Base-by-base conservation (phyloP, 2,888 invertebrate species). In the Andrena dorsata region DNA sequence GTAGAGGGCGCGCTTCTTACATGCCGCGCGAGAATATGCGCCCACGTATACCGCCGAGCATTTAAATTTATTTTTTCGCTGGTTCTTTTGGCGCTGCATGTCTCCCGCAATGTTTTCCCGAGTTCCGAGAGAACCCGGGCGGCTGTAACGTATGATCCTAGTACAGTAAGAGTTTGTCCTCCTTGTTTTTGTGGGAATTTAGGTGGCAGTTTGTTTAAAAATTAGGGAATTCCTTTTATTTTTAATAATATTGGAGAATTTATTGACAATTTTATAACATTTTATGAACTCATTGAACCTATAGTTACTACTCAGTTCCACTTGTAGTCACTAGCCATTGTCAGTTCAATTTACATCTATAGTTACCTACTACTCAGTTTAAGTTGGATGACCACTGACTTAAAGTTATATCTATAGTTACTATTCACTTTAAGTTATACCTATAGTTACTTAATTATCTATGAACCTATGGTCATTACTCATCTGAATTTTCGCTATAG, bases 31-130 rank as follows among this genome's bases (percentile, higher is more conserved):
- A 35, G 47, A 35, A 60, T 69, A 65, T 49, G 49, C 60, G 63
- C 28, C 32, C 72, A 60, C 49, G 51, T 58, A 35, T 49, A 58
- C 49, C 41, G 56, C 56, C 53, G 49, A 56, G 58, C 81, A 73
- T 86, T 86, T 86, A 84, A 84, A 86, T 86, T 86, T 66, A 73
- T 69, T 69, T 82, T 72, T 60, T 53, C 65, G 51, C 64, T 64
- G 53, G 20, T 68, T 65, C 64, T 68, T 84, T 76, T 76, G 58
- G 35, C 56, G 32, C 10, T n/a, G 7, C 75, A 68, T 74, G 84
- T 86, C 79, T 73, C 69, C 35, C 56, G 73, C 68, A 76, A 83
- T 76, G 80, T 75, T 76, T 69, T n/a, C 69, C 68, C 68, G n/a
- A 51, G 41, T 70, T 66, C 51, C 41, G 35, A 28, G 65, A 26